phyloP scores from a whole-genome alignment of 2,797 vertebrate genomes.

The Hafferia zeledoni region DNA sequence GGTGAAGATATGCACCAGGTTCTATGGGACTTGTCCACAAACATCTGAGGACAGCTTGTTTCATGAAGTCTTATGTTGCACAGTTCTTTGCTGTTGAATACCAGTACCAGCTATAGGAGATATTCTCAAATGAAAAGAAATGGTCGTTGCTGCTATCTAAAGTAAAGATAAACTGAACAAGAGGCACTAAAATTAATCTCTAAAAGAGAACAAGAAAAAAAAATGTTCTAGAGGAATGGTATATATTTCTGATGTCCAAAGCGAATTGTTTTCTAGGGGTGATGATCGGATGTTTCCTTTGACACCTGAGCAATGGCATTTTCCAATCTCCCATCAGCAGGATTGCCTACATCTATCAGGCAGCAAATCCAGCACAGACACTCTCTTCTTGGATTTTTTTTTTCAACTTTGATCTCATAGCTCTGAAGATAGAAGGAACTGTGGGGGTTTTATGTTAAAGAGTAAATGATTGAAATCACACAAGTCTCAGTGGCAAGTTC shows the following conservation, averaged over 20 bases:
- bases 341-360: background rate
- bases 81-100: background rate
- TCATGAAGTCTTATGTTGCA: background rate
- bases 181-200: background rate
- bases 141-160: background rate
- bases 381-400: background rate
- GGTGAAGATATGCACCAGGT: background rate
- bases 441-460: background rate
- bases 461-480: background rate
- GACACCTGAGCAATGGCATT: background rate
- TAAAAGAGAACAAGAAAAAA: background rate
- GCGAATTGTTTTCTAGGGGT: background rate
- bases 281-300: background rate
- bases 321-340: background rate
- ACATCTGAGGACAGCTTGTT: background rate
- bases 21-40: background rate
- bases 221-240: background rate
- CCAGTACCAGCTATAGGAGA: background rate
- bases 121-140: background rate
- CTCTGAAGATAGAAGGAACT: background rate
- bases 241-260: background rate
- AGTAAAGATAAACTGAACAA: background rate
- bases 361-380: background rate
- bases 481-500: background rate
- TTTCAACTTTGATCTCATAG: background rate